Evolutionary conservation across 1,140 invertebrate genomes (phyloP).

Genomic region (Heliothis virescens): DNA sequence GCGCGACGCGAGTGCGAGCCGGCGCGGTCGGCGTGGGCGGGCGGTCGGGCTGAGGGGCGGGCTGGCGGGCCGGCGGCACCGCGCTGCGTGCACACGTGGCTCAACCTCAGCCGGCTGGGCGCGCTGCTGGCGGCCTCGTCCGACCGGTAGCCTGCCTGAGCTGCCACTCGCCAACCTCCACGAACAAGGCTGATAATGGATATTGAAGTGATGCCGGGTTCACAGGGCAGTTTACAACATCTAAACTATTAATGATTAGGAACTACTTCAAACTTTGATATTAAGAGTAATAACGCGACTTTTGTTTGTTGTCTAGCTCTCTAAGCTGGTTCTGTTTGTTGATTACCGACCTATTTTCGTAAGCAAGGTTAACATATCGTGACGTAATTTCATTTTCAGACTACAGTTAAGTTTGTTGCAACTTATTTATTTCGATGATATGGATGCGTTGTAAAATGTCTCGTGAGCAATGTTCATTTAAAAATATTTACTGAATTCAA

Average conservation of each 20-base stretch:
- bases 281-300: slow-evolving; percentile 17
- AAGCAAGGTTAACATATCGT: slow-evolving; percentile 15
- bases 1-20: neutral
- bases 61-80: neutral
- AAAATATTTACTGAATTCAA: slow-evolving; percentile 3
- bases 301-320: neutral
- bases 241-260: slow-evolving; percentile 19
- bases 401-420: neutral
- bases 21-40: neutral
- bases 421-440: neutral
- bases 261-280: slow-evolving; percentile 32
- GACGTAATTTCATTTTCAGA: neutral
- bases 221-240: slow-evolving; percentile 41
- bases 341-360: slow-evolving; percentile 1
- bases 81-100: slow-evolving; percentile 65
- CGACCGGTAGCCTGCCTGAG: slow-evolving; percentile 62
- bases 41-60: neutral
- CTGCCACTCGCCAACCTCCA: neutral
- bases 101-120: slow-evolving; percentile 73
- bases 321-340: neutral
- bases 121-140: slow-evolving; percentile 64
- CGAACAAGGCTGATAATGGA: slow-evolving; percentile 40
- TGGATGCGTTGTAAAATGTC: slow-evolving; percentile 43
- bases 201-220: slow-evolving; percentile 20
- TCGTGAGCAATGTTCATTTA: slow-evolving; percentile 25